These are phyloP conservation scores for Acronicta leporina DNA, from an alignment of 2,888 invertebrate species.

Conservation along the genomic window DNA sequence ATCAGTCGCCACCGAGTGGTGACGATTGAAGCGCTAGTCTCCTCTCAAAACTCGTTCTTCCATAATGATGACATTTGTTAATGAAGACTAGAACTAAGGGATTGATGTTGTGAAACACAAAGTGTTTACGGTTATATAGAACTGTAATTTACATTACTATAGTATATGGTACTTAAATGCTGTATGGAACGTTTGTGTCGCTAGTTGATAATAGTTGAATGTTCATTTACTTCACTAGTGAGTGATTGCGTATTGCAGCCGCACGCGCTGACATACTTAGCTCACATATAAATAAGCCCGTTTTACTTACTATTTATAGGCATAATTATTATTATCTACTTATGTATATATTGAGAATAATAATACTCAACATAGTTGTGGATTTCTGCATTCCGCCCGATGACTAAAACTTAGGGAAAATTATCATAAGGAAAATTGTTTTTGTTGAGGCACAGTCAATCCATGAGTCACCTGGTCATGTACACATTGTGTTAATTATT, in stretches of 20 bases:
- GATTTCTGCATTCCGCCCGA: slow-evolving; percentile 90
- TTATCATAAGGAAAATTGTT: slow-evolving; percentile 80
- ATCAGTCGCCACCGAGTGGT: slow-evolving; percentile 68
- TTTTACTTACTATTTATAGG: slow-evolving; percentile 82
- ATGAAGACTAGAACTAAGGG: slow-evolving; percentile 63
- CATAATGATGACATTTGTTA: slow-evolving; percentile 72
- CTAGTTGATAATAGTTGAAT: slow-evolving; percentile 80
- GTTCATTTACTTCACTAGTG: slow-evolving; percentile 74
- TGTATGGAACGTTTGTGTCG: slow-evolving; percentile 80
- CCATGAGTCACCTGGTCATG: slow-evolving; percentile 70
- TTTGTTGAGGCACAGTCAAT: slow-evolving; percentile 73
- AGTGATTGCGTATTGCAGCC: slow-evolving; percentile 69
- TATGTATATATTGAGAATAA: slow-evolving; percentile 87
- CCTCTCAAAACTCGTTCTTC: slow-evolving; percentile 78
- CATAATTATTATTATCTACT: slow-evolving; percentile 79
- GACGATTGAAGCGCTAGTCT: slow-evolving; percentile 74
- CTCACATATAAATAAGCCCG: slow-evolving; percentile 78
- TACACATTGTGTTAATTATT: slow-evolving; percentile 69
- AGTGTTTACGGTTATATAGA: slow-evolving; percentile 75
- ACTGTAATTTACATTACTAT: slow-evolving; percentile 67
- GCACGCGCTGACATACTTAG: slow-evolving; percentile 72
- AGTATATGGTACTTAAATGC: slow-evolving; percentile 80
- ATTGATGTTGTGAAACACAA: slow-evolving; percentile 74
- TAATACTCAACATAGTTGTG: slow-evolving; percentile 89
- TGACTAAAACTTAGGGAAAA: slow-evolving; percentile 87